phyloP scores from a whole-genome alignment of 2,113 vertebrate genomes.

The Pomatostomus ruficeps region DNA sequence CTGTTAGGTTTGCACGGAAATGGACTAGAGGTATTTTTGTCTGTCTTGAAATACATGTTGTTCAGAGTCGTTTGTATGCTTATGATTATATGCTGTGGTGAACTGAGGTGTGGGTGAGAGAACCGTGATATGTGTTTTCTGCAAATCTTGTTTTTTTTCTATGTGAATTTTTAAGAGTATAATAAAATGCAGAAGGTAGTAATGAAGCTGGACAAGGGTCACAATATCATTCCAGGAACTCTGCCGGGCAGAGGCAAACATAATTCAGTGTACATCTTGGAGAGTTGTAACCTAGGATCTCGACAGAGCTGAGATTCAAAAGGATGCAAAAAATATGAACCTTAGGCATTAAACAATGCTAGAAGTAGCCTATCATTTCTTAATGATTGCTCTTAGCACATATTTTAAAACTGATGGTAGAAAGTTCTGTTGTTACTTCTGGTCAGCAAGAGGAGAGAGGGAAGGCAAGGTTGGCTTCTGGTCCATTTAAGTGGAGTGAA shows the following conservation, averaged over 20 bases:
- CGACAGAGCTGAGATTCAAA: background rate
- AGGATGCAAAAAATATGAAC: background rate
- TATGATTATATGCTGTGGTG: background rate
- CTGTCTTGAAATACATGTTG: background rate
- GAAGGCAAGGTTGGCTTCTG: background rate
- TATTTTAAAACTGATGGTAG: background rate
- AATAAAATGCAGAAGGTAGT: background rate
- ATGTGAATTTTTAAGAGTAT: background rate
- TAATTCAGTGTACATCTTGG: background rate
- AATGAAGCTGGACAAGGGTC: background rate
- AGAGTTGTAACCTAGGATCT: background rate
- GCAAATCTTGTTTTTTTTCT: background rate
- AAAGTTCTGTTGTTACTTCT: background rate
- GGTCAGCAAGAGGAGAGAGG: background rate
- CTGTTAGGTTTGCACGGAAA: background rate
- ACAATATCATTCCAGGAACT: background rate
- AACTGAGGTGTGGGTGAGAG: background rate
- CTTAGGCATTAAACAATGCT: background rate
- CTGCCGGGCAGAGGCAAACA: background rate
- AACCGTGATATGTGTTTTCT: background rate
- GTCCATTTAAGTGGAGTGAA: background rate
- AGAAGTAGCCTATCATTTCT: background rate
- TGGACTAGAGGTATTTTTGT: slow-evolving; percentile 21
- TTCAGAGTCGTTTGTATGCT: background rate
- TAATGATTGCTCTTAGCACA: background rate